These are phyloP conservation scores for Epinotia demarniana DNA, from an alignment of 2,888 invertebrate genomes.

Conservation along the genomic window DNA sequence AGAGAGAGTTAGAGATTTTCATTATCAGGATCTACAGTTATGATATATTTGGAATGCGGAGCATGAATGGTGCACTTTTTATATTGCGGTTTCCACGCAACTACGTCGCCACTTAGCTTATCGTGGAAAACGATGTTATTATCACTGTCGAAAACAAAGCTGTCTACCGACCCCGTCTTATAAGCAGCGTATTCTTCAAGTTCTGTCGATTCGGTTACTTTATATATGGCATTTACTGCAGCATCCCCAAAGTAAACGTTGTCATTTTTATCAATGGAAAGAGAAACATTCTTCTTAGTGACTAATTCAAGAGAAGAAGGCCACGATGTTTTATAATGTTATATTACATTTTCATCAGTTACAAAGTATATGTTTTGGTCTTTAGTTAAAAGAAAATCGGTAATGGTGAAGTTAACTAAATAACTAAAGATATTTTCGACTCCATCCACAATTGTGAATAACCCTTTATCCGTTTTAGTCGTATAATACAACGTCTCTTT, in stretches of 20 bases:
- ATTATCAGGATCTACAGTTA: neutral
- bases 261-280: neutral
- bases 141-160: neutral
- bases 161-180: neutral
- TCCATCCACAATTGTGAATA: neutral
- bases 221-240: neutral
- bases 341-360: neutral
- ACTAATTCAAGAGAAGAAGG: neutral
- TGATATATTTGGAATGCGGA: neutral
- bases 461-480: neutral
- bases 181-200: neutral
- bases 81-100: neutral
- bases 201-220: neutral
- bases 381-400: neutral
- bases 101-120: neutral
- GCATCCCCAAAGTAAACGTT: neutral
- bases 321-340: neutral
- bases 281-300: neutral
- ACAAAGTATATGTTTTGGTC: neutral
- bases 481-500: slow-evolving; percentile 1
- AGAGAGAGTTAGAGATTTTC: no score
- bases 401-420: neutral
- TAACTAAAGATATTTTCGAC: neutral
- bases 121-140: slow-evolving; percentile 1
- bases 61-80: neutral